Base-by-base conservation (phyloP, 2,888 invertebrate species). In the Tetropium fuscum region DNA sequence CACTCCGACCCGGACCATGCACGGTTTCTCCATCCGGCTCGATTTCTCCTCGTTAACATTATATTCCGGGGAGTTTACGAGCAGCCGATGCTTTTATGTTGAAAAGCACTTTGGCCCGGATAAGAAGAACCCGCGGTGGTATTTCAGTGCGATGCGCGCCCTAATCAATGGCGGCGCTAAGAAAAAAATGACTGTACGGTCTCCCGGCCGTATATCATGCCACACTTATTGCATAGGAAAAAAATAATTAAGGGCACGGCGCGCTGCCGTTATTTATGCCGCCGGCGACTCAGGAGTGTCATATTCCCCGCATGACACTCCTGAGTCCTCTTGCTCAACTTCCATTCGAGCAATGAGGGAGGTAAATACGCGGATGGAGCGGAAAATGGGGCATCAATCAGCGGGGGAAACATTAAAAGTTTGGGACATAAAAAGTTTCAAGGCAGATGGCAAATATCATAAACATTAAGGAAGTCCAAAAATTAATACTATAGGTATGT, bases 71-170 rank as follows among this genome's bases (percentile, higher is more conserved):
- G 18, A 38, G 38, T 38, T 38, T 38, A 38, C 38, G 38, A 38
- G 38, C 38, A 38, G 19, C n/a, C 38, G 19, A 19, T 38, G 38
- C 18, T n/a, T 38, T 38, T 38, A 38, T 38, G 38, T 38, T 18
- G 38, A 38, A 38, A 38, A 38, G 38, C 38, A 38, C 38, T 38
- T 18, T 18, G 38, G 18, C 38, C 18, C 38, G 38, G 10, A 38
- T 19, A 18, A 19, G 38, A 38, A 38, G 18, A 19, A 18, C 38
- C 8, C 11, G 16, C 16, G 19, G 38, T 38, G 18, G 15, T 38
- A 15, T 34, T 34, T 34, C 34, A 34, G 15, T n/a, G 34, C 34
- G 34, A 34, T 34, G 34, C 34, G 11, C 34, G 34, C 34, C 15
- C 15, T 34, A 34, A 34, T 34, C 34, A 34, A 34, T 34, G 34